phyloP scores from a whole-genome alignment of 2,797 vertebrate species.

The Catharus ustulatus region DNA sequence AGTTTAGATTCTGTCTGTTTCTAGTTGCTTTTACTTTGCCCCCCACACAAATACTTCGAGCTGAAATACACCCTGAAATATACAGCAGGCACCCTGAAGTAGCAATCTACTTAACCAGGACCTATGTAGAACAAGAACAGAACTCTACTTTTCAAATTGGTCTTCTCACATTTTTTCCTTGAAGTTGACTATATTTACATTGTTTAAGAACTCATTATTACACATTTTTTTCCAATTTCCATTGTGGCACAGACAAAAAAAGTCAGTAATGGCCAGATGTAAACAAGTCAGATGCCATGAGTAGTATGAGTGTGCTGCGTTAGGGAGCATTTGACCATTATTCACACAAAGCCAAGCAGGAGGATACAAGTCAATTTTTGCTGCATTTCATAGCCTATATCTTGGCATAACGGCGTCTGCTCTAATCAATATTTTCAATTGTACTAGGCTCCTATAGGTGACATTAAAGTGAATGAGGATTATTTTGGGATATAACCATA shows the following conservation, averaged over 20 bases:
- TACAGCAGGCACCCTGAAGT: not conserved
- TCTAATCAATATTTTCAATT: conserved; percentile 32
- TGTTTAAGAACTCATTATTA: not conserved
- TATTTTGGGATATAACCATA: conserved; percentile 34
- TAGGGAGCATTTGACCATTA: not conserved
- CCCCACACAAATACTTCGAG: not conserved
- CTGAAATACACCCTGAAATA: not conserved
- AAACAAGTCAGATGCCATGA: not conserved
- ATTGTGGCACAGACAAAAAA: not conserved
- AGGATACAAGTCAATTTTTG: not conserved
- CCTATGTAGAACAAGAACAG: not conserved
- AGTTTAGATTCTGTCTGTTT: not conserved
- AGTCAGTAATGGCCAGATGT: not conserved
- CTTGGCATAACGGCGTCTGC: not conserved
- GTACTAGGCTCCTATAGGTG: not conserved
- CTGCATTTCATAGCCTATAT: not conserved
- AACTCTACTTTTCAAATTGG: not conserved
- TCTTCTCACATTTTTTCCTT: not conserved
- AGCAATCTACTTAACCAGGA: not conserved
- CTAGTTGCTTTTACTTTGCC: not conserved
- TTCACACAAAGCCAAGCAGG: not conserved
- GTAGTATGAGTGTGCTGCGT: not conserved
- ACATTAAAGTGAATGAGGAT: conserved; percentile 9
- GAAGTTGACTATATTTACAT: not conserved
- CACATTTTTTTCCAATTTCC: not conserved